phyloP scores from a whole-genome alignment of 2,113 vertebrate genomes.

The Micronycteris hirsuta region DNA sequence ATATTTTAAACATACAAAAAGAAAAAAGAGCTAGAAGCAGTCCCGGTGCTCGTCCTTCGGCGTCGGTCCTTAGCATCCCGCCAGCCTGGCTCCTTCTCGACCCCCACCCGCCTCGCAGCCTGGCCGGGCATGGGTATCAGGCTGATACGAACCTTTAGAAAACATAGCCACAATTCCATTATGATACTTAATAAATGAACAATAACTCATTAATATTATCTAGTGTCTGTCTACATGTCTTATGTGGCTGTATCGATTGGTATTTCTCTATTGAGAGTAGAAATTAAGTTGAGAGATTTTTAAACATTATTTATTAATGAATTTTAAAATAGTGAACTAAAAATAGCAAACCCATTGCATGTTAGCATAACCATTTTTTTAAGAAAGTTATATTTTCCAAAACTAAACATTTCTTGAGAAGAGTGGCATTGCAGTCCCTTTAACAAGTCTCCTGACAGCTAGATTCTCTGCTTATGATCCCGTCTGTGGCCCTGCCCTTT shows the following conservation, averaged over 20 bases:
- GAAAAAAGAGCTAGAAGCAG: not conserved
- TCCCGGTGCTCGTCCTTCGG: not conserved
- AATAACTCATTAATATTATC: not conserved
- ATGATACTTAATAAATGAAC: not conserved
- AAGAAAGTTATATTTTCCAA: not conserved
- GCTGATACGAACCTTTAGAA: not conserved
- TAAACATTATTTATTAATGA: not conserved
- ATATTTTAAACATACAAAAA: not conserved
- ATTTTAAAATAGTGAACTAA: not conserved
- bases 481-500: rapidly evolving
- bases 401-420: not conserved
- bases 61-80: not conserved
- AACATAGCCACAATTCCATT: not conserved
- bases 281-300: not conserved
- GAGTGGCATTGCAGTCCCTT: not conserved
- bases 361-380: not conserved
- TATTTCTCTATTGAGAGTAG: not conserved
- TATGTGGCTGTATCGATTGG: not conserved
- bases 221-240: not conserved
- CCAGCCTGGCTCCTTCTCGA: not conserved
- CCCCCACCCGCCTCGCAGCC: not conserved
- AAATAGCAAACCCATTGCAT: not conserved
- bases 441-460: not conserved
- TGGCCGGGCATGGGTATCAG: not conserved
- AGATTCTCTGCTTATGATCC: rapidly evolving